A percentile compares a stretch with the other conserved stretches of the same genome.
Evolutionary conservation across 2,888 invertebrate genomes (phyloP).

Genomic region (Dolichopus griseipennis): DNA sequence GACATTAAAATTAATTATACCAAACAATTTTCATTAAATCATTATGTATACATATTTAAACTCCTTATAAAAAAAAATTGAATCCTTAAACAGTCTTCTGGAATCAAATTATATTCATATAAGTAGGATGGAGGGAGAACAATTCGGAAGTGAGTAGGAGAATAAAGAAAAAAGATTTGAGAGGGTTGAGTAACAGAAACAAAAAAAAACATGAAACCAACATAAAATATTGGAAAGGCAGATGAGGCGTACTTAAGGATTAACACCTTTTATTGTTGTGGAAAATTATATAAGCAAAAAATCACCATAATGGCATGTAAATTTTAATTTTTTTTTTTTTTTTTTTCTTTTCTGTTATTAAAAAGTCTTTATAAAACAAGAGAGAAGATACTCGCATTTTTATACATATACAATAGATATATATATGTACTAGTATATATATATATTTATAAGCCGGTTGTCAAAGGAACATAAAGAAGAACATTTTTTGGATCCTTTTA

Average conservation of each 20-base stretch:
- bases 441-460: constrained; percentile 9
- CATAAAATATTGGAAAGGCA: background rate
- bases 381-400: background rate
- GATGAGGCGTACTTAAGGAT: background rate
- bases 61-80: background rate
- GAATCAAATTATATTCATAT: too few relatives aligned
- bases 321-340: too few relatives aligned
- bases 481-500: background rate
- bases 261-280: constrained; percentile 6
- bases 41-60: background rate
- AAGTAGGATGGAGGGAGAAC: too few relatives aligned
- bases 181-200: too few relatives aligned
- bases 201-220: background rate
- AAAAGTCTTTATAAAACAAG: background rate
- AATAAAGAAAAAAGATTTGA: too few relatives aligned
- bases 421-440: too few relatives aligned
- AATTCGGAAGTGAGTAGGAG: too few relatives aligned
- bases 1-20: constrained; percentile 6
- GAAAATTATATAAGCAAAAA: background rate
- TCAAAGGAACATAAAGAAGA: constrained; percentile 11
- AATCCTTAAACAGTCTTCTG: too few relatives aligned
- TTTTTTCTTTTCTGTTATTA: constrained; percentile 6
- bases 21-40: constrained; percentile 1
- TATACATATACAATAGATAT: too few relatives aligned
- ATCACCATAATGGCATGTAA: constrained; percentile 6